Percentiles rank a stretch among this genome's conserved stretches.
Evolutionary conservation across 2,888 invertebrate genomes (phyloP).

Genomic region (Craniophora ligustri): DNA sequence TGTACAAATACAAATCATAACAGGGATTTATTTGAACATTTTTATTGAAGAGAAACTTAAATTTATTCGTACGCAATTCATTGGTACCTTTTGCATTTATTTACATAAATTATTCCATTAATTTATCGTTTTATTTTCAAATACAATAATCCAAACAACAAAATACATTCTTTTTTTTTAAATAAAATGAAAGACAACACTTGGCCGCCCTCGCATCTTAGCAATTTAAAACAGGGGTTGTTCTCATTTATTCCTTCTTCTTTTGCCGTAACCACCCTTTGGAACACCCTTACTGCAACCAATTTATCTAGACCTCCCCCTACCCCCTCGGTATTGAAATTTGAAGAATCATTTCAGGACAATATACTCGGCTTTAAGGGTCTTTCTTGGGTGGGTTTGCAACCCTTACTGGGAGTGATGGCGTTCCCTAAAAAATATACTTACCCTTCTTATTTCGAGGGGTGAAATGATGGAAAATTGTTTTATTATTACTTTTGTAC

Average conservation of each 20-base stretch:
- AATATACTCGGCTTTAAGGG: slow-evolving; percentile 32
- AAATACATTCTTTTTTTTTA: slow-evolving; percentile 36
- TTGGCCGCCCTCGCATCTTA: slow-evolving; percentile 66
- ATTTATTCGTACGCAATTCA: too few species aligned
- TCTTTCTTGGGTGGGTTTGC: slow-evolving; percentile 62
- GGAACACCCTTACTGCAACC: slow-evolving; percentile 56
- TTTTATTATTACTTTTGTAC: slow-evolving; percentile 66
- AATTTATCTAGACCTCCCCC: slow-evolving; percentile 54
- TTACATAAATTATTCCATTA: too few species aligned
- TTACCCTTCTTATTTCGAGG: slow-evolving; percentile 73
- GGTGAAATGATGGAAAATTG: slow-evolving; percentile 63
- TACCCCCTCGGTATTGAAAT: slow-evolving; percentile 33
- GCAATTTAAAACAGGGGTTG: slow-evolving; percentile 81
- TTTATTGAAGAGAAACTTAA: too few species aligned
- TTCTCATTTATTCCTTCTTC: slow-evolving; percentile 80
- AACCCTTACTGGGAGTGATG: slow-evolving; percentile 55
- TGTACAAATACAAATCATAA: too few species aligned
- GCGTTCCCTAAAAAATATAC: slow-evolving; percentile 74
- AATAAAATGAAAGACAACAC: slow-evolving; percentile 73
- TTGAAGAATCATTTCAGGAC: slow-evolving; percentile 9
- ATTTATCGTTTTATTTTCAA: too few species aligned
- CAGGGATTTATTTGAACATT: too few species aligned
- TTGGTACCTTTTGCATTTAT: too few species aligned
- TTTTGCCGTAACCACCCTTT: slow-evolving; percentile 63
- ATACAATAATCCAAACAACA: too few species aligned